Evolutionary conservation across 2,888 invertebrate genomes (phyloP).

Genomic region (Chrysomela aeneicollis): DNA sequence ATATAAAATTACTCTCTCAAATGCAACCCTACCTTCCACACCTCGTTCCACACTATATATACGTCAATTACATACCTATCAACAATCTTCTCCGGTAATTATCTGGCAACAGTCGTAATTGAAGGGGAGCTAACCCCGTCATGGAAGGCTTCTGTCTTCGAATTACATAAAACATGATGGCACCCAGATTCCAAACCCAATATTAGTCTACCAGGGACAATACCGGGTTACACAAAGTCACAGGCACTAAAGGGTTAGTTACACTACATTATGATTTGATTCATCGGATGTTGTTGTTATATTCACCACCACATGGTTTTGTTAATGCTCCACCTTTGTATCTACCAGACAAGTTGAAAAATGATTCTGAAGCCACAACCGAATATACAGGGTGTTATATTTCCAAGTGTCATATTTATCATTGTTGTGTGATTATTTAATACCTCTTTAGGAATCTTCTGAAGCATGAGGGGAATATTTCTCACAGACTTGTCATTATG

Average conservation of each 20-base stretch:
- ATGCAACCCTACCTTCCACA: too few species aligned
- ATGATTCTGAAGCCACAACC: background rate
- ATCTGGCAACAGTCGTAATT: slow-evolving; percentile 34
- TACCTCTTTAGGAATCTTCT: too few species aligned
- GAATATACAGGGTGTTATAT: slow-evolving; percentile 3
- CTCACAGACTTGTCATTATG: too few species aligned
- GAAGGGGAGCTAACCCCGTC: slow-evolving; percentile 31
- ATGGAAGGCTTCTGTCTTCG: slow-evolving; percentile 21
- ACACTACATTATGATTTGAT: slow-evolving; percentile 2
- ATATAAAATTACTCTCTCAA: too few species aligned
- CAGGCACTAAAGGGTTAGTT: slow-evolving; percentile 16
- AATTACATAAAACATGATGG: slow-evolving; percentile 15
- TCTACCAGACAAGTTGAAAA: background rate
- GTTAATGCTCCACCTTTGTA: background rate
- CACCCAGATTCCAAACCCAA: background rate
- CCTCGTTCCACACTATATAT: too few species aligned
- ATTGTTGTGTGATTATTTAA: too few species aligned
- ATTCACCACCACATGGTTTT: slow-evolving; percentile 10
- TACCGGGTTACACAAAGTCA: slow-evolving; percentile 10
- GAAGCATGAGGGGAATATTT: too few species aligned
- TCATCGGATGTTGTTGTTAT: background rate
- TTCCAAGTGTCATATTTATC: background rate
- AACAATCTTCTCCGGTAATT: slow-evolving; percentile 37
- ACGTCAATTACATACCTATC: slow-evolving; percentile 37
- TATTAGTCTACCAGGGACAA: slow-evolving; percentile 13